These are phyloP conservation scores for Andricus curvator DNA, from an alignment of 2,888 invertebrate species.

Conservation along the genomic window DNA sequence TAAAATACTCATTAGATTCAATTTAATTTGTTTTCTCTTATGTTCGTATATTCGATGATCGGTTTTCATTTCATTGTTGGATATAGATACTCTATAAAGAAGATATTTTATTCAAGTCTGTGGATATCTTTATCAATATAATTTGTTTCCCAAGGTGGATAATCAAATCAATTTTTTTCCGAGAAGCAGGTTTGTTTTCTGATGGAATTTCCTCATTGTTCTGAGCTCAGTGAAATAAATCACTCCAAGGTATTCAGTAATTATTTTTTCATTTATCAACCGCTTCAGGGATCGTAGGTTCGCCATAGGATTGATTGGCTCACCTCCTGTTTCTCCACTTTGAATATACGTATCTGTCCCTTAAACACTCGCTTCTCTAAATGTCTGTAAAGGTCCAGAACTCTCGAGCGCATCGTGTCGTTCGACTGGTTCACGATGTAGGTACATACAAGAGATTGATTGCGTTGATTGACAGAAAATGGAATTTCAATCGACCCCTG, in stretches of 20 bases:
- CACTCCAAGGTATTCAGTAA: conserved; percentile 6
- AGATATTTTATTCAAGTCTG: too few relatives aligned
- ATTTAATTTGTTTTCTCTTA: background rate
- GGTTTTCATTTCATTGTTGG: background rate
- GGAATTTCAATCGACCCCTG: conserved; percentile 50
- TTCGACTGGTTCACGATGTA: conserved; percentile 26
- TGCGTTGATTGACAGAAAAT: conserved; percentile 52
- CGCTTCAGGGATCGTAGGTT: conserved; percentile 4
- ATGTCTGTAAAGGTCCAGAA: background rate
- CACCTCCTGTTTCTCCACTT: conserved; percentile 12
- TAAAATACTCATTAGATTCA: background rate
- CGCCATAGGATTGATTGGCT: conserved; percentile 15
- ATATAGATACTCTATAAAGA: too few relatives aligned
- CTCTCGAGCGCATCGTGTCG: conserved; percentile 32
- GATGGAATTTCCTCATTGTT: background rate
- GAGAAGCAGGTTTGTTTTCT: background rate
- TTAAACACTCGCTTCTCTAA: conserved; percentile 19
- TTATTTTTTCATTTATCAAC: conserved; percentile 14
- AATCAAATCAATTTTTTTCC: background rate
- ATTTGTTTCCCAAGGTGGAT: background rate
- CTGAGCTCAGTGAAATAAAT: background rate
- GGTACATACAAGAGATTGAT: conserved; percentile 48
- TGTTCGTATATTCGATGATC: background rate
- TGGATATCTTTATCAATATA: too few relatives aligned
- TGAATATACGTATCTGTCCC: background rate